Percentiles rank a stretch among this genome's conserved stretches.
These are phyloP conservation scores for Agonopterix heracliana DNA, from an alignment of 2,888 invertebrate genomes.

Conservation along the genomic window DNA sequence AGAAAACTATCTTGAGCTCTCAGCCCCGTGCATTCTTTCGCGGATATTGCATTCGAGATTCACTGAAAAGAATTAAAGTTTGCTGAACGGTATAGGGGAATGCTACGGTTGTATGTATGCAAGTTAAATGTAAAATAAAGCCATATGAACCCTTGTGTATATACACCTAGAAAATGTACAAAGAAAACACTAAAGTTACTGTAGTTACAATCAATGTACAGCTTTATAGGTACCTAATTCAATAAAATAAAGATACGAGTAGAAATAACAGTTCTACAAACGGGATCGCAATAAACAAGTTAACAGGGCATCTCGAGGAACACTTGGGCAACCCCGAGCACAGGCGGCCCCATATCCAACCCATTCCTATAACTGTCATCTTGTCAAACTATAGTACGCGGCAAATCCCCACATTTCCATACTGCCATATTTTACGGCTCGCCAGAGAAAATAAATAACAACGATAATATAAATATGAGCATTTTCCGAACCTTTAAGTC, in stretches of 20 bases:
- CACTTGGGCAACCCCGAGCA: conserved; percentile 24
- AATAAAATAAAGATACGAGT: conserved; percentile 24
- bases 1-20: conserved; percentile 45
- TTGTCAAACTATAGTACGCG: conserved; percentile 65
- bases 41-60: conserved; percentile 31
- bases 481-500: conserved; percentile 61
- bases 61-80: conserved; percentile 1
- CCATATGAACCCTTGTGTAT: too few relatives aligned
- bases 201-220: too few relatives aligned
- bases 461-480: conserved; percentile 67
- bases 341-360: conserved; percentile 21
- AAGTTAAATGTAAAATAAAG: too few relatives aligned
- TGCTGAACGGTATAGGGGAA: background rate
- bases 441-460: conserved; percentile 71
- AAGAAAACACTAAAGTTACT: too few relatives aligned
- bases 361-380: conserved; percentile 63
- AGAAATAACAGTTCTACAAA: conserved; percentile 22
- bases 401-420: conserved; percentile 71
- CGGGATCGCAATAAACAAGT: conserved; percentile 54
- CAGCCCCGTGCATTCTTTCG: conserved; percentile 33
- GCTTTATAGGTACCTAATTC: conserved; percentile 21
- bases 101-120: too few relatives aligned
- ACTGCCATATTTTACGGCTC: conserved; percentile 68
- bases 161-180: too few relatives aligned
- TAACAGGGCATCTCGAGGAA: conserved; percentile 38